phyloP scores from a whole-genome alignment of 1,140 invertebrate genomes.

The Metopolophium dirhodum region DNA sequence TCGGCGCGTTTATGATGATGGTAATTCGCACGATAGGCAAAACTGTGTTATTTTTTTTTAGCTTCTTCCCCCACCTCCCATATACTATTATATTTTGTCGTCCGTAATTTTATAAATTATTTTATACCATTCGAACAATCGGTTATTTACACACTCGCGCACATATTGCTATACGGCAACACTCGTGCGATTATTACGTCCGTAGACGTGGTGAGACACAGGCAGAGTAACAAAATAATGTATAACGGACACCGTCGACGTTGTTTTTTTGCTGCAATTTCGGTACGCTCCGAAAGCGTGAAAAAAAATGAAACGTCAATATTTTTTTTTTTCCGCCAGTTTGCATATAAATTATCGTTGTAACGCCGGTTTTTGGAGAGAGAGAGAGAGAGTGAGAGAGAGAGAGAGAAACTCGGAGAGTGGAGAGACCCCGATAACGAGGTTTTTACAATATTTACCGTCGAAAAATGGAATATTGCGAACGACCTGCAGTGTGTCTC shows the following conservation, averaged over 20 bases:
- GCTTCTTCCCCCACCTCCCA: background rate
- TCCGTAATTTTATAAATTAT: background rate
- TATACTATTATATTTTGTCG: background rate
- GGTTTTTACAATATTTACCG: conserved; percentile 32
- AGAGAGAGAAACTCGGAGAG: background rate
- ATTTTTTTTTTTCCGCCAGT: background rate
- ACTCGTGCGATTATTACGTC: background rate
- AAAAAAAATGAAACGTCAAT: conserved; percentile 2
- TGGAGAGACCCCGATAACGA: background rate
- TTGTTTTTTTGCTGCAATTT: background rate
- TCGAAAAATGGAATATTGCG: conserved; percentile 1
- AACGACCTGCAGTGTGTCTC: background rate
- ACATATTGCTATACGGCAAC: background rate
- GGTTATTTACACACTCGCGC: background rate
- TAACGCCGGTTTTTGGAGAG: background rate
- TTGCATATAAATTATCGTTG: conserved; percentile 2
- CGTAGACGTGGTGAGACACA: background rate
- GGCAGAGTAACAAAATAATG: background rate
- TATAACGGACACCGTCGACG: background rate
- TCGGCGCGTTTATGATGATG: background rate
- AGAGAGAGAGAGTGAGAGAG: too few relatives aligned
- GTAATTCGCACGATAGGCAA: background rate
- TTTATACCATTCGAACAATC: background rate
- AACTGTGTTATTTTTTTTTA: background rate
- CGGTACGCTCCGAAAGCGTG: background rate